Conservation (phyloP, 2,797 vertebrate species). For the Cirrhinus mrigala region DNA sequence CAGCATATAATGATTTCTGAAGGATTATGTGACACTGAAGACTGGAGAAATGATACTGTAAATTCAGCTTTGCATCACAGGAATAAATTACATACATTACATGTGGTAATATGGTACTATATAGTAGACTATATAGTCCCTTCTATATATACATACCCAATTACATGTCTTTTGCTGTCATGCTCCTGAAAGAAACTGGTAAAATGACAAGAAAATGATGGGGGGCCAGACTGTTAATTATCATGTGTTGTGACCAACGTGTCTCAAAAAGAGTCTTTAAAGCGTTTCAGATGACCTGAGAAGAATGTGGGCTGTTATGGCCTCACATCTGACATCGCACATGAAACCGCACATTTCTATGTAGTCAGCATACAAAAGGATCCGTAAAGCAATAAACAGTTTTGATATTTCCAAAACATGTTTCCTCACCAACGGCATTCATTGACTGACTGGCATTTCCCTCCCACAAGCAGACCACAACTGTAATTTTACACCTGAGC, state of each 20-base stretch:
- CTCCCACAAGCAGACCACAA: slow-evolving; percentile 72
- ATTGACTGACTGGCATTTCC: slow-evolving; percentile 81
- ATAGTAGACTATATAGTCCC: not conserved
- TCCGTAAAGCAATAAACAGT: slow-evolving; percentile 36
- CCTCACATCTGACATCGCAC: not conserved
- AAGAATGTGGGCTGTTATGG: slow-evolving; percentile 2
- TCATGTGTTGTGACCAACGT: slow-evolving; percentile 17
- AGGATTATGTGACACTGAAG: no score
- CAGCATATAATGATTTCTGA: no score
- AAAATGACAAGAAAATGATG: slow-evolving; percentile 22
- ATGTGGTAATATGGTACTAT: not conserved
- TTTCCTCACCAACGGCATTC: slow-evolving; percentile 67
- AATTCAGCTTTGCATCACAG: no score
- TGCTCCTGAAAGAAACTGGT: slow-evolving; percentile 8
- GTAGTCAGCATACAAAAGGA: not conserved
- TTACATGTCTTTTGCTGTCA: slow-evolving; percentile 6
- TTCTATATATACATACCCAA: not conserved
- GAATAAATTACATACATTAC: not conserved
- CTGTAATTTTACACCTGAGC: slow-evolving; percentile 79
- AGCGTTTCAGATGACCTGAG: slow-evolving; percentile 8
- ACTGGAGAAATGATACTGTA: no score
- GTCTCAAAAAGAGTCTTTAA: slow-evolving; percentile 21
- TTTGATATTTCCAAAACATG: slow-evolving; percentile 49
- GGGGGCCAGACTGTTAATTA: slow-evolving; percentile 27
- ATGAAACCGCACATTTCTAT: not conserved